Percentiles rank a stretch among this genome's conserved stretches.
Evolutionary conservation across 2,113 vertebrate species (phyloP).

Genomic region (Fregetta grallaria): DNA sequence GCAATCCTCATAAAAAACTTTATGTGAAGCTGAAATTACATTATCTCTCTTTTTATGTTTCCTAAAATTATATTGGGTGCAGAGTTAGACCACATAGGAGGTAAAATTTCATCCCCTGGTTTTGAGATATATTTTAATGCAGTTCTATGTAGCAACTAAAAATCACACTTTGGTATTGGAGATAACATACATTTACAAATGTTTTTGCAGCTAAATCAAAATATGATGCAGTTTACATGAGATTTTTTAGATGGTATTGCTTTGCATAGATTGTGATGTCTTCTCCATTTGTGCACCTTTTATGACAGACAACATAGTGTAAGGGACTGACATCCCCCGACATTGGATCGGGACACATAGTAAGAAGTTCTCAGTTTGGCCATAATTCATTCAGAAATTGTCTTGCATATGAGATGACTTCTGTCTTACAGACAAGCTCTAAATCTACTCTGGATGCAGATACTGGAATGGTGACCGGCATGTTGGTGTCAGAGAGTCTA

Average conservation of each 20-base stretch:
- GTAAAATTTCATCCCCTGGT: background rate
- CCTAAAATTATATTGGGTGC: background rate
- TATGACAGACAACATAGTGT: background rate
- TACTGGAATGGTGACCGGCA: background rate
- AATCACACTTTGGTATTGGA: background rate
- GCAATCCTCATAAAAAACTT: background rate
- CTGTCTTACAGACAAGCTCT: background rate
- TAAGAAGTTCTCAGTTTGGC: background rate
- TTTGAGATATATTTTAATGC: background rate
- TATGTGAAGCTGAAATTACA: background rate
- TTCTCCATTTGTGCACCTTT: background rate
- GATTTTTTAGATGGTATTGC: background rate
- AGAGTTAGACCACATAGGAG: background rate
- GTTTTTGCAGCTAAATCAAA: background rate
- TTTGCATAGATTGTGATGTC: background rate
- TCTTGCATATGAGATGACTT: background rate
- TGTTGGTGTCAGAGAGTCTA: background rate
- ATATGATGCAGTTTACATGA: background rate
- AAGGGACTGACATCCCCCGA: too few species aligned
- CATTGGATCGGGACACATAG: too few species aligned
- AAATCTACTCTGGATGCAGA: background rate
- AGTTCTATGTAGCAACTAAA: background rate
- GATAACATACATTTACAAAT: background rate
- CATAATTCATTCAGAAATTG: background rate
- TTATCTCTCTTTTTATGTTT: background rate